Conservation (phyloP, 2,113 vertebrate species). For the Calidris pygmaea region DNA sequence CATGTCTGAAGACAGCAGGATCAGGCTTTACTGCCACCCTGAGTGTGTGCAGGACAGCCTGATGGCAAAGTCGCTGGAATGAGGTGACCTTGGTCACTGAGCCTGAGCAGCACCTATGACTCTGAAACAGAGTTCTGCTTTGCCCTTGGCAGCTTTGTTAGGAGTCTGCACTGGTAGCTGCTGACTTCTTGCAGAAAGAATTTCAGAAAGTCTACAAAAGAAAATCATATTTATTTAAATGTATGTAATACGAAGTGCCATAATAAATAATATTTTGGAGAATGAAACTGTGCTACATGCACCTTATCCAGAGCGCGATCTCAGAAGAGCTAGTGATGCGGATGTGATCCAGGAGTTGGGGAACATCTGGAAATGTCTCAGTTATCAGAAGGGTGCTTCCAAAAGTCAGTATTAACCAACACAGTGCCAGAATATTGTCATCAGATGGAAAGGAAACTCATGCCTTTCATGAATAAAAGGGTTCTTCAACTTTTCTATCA, state of each 20-base stretch:
- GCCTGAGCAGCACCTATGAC: background rate
- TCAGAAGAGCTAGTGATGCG: background rate
- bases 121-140: background rate
- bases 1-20: background rate
- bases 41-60: background rate
- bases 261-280: background rate
- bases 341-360: background rate
- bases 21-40: background rate
- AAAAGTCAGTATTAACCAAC: background rate
- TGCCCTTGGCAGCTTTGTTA: background rate
- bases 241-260: background rate
- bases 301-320: background rate
- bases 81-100: background rate
- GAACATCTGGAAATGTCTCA: background rate
- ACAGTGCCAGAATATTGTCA: background rate
- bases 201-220: background rate
- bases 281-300: background rate
- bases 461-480: background rate
- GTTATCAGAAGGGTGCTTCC: background rate
- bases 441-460: background rate
- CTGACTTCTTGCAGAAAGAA: background rate
- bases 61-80: background rate
- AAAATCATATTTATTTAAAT: background rate
- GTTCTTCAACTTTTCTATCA: background rate
- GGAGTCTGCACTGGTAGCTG: fast-evolving